phyloP scores from a whole-genome alignment of 2,797 vertebrate genomes.

The Urocyon cinereoargenteus region DNA sequence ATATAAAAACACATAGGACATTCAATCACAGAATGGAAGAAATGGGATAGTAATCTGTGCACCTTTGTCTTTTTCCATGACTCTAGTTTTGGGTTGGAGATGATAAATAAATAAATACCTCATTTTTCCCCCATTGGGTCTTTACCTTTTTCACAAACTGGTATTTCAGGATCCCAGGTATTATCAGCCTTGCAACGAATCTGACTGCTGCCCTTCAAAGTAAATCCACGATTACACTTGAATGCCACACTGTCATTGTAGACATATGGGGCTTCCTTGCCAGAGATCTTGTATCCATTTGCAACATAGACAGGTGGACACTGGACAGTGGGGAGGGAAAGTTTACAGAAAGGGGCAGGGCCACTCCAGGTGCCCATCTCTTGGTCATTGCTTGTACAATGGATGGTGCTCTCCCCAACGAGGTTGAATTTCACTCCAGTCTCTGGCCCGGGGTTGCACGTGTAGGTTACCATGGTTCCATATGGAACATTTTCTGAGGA shows the following conservation, averaged over 20 bases:
- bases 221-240: slow-evolving; percentile 64
- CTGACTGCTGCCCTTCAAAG: slow-evolving; percentile 73
- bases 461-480: slow-evolving; percentile 80
- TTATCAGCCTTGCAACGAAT: slow-evolving; percentile 74
- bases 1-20: neutral
- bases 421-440: slow-evolving; percentile 69
- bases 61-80: neutral
- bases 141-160: slow-evolving; percentile 79
- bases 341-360: slow-evolving; percentile 75
- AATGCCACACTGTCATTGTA: slow-evolving; percentile 79
- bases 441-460: slow-evolving; percentile 70
- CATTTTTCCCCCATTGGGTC: neutral
- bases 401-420: slow-evolving; percentile 81
- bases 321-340: slow-evolving; percentile 59
- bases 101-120: neutral
- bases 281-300: slow-evolving; percentile 47
- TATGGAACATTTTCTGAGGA: slow-evolving; percentile 42
- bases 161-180: slow-evolving; percentile 78
- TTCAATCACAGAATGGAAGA: neutral
- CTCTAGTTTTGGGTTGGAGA: neutral
- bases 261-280: slow-evolving; percentile 46
- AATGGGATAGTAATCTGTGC: neutral
- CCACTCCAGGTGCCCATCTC: slow-evolving; percentile 84
- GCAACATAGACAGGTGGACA: neutral
- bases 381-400: slow-evolving; percentile 73